phyloP scores from a whole-genome alignment of 2,888 invertebrate species.

The Anoncus sp. region DNA sequence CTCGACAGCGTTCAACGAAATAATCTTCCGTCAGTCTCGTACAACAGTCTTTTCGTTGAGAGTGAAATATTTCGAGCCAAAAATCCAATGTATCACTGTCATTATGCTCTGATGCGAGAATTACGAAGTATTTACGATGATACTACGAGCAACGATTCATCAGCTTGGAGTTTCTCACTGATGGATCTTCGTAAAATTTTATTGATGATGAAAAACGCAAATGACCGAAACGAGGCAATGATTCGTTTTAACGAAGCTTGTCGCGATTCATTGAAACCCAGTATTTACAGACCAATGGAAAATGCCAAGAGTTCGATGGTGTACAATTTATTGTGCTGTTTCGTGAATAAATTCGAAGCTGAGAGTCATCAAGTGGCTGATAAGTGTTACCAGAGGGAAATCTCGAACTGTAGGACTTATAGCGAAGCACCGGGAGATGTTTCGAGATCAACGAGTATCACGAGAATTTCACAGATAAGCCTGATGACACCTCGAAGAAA shows the following conservation, averaged over 20 bases:
- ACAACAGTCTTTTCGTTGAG: slow-evolving; percentile 68
- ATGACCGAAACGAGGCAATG: slow-evolving; percentile 53
- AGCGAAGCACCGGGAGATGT: slow-evolving; percentile 19
- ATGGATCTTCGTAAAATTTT: slow-evolving; percentile 68
- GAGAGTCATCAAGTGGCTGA: slow-evolving; percentile 64
- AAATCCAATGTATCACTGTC: slow-evolving; percentile 71
- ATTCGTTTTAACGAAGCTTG: slow-evolving; percentile 63
- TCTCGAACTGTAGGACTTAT: neutral
- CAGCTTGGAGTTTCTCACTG: slow-evolving; percentile 72
- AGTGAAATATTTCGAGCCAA: slow-evolving; percentile 69
- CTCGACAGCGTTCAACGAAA: slow-evolving; percentile 50
- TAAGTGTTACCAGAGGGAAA: slow-evolving; percentile 35
- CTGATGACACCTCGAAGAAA: slow-evolving; percentile 28
- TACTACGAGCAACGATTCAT: neutral
- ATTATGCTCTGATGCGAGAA: slow-evolving; percentile 62
- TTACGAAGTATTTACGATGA: slow-evolving; percentile 66
- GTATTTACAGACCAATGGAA: neutral
- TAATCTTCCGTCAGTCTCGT: slow-evolving; percentile 56
- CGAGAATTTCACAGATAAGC: slow-evolving; percentile 19
- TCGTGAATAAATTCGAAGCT: slow-evolving; percentile 71
- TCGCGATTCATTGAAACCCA: slow-evolving; percentile 61
- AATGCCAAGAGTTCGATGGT: slow-evolving; percentile 61
- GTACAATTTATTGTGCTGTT: slow-evolving; percentile 69
- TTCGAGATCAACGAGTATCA: slow-evolving; percentile 25
- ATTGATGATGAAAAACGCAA: slow-evolving; percentile 58